Percentiles rank a stretch among this genome's conserved stretches.
Conservation (phyloP, 2,797 vertebrate species). For the Threskiornis aethiopicus region DNA sequence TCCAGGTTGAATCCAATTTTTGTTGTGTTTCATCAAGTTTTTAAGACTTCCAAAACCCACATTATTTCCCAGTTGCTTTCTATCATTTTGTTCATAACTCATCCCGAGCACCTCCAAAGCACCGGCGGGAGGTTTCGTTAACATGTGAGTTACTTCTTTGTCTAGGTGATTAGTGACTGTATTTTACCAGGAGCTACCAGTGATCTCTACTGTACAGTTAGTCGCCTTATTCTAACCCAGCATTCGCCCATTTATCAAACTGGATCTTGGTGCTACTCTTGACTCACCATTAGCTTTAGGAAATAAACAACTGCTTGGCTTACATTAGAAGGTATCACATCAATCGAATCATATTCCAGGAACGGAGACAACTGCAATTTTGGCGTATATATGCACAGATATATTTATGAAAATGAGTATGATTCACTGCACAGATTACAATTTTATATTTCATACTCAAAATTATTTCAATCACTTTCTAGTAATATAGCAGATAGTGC, state of each 20-base stretch:
- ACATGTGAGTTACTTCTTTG: neutral
- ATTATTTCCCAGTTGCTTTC: neutral
- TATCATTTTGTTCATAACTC: neutral
- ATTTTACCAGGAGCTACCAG: neutral
- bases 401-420: neutral
- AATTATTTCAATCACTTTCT: neutral
- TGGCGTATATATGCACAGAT: neutral
- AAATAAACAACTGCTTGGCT: neutral
- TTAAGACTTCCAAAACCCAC: neutral
- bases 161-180: neutral
- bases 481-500: neutral
- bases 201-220: neutral
- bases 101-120: neutral
- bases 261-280: neutral
- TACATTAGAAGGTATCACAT: neutral
- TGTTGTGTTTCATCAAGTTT: neutral
- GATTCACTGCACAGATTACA: neutral
- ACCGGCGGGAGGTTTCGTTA: neutral
- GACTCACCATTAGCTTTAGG: neutral
- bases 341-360: neutral
- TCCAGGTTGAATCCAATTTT: neutral
- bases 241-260: neutral
- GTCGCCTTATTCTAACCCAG: neutral
- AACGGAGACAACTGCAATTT: neutral
- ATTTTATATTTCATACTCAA: neutral